Percentiles rank a stretch among this genome's conserved stretches.
Evolutionary conservation across 2,113 vertebrate species (phyloP).

Genomic region (Trematocara stigmaticum): DNA sequence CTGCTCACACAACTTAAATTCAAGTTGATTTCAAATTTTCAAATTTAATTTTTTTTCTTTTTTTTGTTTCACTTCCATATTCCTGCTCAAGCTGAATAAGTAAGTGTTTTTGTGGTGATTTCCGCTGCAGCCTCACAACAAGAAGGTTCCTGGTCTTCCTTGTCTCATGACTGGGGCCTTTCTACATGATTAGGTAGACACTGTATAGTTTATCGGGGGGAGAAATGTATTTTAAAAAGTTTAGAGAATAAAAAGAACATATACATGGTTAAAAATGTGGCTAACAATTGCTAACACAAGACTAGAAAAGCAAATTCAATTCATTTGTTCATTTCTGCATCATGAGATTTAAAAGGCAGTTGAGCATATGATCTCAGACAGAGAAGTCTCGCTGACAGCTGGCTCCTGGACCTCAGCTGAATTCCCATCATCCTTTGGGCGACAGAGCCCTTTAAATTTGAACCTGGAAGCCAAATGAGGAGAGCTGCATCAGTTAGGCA

Average conservation of each 20-base stretch:
- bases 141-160: background rate
- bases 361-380: slow-evolving; percentile 8
- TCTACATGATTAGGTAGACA: background rate
- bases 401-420: background rate
- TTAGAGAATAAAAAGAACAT: background rate
- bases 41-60: background rate
- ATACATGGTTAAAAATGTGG: background rate
- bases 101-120: background rate
- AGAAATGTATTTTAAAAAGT: background rate
- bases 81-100: background rate
- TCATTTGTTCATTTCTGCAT: background rate
- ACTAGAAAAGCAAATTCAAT: background rate
- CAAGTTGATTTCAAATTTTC: background rate
- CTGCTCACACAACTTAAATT: background rate
- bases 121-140: background rate
- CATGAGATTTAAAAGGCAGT: background rate
- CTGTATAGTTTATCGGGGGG: background rate
- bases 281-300: background rate
- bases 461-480: slow-evolving; percentile 2
- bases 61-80: background rate
- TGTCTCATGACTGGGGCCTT: background rate
- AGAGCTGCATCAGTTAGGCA: background rate
- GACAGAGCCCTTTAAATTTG: background rate
- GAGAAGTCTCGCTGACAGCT: background rate
- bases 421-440: background rate